These are phyloP conservation scores for Cantharis rustica DNA, from an alignment of 2,888 invertebrate genomes.

Conservation along the genomic window DNA sequence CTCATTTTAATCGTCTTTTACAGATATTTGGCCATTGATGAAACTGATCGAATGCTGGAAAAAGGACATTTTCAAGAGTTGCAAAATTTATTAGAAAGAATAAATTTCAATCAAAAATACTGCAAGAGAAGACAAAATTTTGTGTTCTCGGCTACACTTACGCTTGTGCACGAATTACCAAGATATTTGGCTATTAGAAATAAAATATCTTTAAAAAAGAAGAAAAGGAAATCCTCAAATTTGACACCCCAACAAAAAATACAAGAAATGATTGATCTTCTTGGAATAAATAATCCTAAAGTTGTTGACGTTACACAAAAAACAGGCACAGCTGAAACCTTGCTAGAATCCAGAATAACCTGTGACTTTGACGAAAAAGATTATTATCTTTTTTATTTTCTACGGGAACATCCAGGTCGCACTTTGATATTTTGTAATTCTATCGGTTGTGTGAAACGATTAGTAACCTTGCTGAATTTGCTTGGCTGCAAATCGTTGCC, in stretches of 20 bases:
- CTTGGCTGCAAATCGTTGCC: slow-evolving; percentile 76
- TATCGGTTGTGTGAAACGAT: slow-evolving; percentile 88
- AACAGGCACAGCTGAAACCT: slow-evolving; percentile 80
- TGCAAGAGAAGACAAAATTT: slow-evolving; percentile 81
- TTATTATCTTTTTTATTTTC: slow-evolving; percentile 88
- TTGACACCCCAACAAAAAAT: slow-evolving; percentile 78
- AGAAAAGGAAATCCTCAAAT: slow-evolving; percentile 62
- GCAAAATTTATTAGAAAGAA: slow-evolving; percentile 74
- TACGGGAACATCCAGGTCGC: slow-evolving; percentile 82
- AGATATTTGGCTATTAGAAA: slow-evolving; percentile 68
- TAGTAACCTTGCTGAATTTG: slow-evolving; percentile 70
- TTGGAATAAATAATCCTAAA: slow-evolving; percentile 89
- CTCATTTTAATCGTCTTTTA: slow-evolving; percentile 13
- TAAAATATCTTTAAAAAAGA: slow-evolving; percentile 57
- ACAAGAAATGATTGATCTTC: slow-evolving; percentile 73
- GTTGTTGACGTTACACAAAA: slow-evolving; percentile 88
- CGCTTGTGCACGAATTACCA: slow-evolving; percentile 86
- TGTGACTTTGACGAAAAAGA: slow-evolving; percentile 86
- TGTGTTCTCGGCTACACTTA: slow-evolving; percentile 96
- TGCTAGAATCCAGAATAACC: slow-evolving; percentile 84
- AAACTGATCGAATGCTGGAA: slow-evolving; percentile 98
- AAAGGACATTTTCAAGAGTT: slow-evolving; percentile 95
- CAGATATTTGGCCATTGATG: slow-evolving; percentile 93
- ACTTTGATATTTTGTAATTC: slow-evolving; percentile 94
- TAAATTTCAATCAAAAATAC: slow-evolving; percentile 72